Evolutionary conservation across 2,113 vertebrate species (phyloP).

Genomic region (Sialia sialis): DNA sequence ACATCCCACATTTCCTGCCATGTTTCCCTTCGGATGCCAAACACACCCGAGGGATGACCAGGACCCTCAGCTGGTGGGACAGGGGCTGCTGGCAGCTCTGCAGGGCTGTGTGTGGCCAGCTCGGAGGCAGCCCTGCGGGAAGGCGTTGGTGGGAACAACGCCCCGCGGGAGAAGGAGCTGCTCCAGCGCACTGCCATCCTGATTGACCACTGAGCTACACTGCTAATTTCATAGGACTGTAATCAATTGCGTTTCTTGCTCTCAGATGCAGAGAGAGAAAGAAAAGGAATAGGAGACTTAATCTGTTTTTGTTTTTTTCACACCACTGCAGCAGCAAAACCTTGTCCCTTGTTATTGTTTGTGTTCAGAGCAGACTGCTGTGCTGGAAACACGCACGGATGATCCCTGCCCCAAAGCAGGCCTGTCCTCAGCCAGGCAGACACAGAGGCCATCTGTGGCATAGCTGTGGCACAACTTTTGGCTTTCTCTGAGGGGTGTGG

Average conservation of each 20-base stretch:
- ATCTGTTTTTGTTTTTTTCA: background rate
- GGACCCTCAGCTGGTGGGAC: background rate
- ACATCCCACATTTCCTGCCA: background rate
- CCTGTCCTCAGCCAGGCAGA: background rate
- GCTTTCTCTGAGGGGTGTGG: background rate
- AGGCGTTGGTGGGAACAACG: background rate
- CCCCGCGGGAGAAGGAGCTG: background rate
- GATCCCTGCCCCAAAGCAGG: background rate
- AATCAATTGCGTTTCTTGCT: conserved; percentile 37
- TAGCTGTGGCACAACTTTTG: accelerated
- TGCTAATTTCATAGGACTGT: conserved; percentile 44
- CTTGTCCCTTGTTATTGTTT: background rate
- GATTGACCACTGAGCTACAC: conserved; percentile 42
- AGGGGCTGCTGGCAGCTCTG: background rate
- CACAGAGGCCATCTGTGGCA: background rate
- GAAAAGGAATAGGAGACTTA: background rate
- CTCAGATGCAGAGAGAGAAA: background rate
- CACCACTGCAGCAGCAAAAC: background rate
- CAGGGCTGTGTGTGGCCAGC: background rate
- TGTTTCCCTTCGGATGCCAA: background rate
- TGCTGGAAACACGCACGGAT: accelerated
- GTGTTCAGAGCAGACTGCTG: background rate
- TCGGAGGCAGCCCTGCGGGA: background rate
- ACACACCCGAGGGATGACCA: background rate
- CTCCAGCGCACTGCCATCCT: conserved; percentile 12